Conservation (phyloP, 30 jellyfish, hydroid and myxozoan genomes). For the Nemopilema nomurai region DNA sequence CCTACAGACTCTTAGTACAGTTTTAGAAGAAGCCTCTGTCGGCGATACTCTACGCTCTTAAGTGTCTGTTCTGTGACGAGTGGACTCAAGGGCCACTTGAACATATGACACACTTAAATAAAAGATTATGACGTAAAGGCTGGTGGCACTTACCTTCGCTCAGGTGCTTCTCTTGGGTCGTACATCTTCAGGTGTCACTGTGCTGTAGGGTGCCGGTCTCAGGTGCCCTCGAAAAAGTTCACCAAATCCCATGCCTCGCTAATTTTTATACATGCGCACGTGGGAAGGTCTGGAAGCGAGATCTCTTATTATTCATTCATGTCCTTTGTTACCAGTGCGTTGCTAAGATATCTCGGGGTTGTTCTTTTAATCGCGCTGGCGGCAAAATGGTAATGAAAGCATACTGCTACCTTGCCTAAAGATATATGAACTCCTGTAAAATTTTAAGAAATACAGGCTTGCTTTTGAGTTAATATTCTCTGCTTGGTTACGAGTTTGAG, state of each 20-base stretch:
- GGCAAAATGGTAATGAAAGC: not conserved
- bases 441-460: not conserved
- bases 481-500: not conserved
- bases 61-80: too few species aligned
- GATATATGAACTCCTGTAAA: not conserved
- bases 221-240: conserved; percentile 9
- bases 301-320: not conserved
- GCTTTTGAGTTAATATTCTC: not conserved
- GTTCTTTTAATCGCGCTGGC: not conserved
- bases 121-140: not conserved
- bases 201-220: not conserved
- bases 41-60: too few species aligned
- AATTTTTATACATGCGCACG: conserved; percentile 34
- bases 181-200: conserved; percentile 46
- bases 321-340: not conserved
- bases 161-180: conserved; percentile 32
- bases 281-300: conserved; percentile 37
- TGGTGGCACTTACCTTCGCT: conserved; percentile 1
- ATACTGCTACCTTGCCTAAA: not conserved
- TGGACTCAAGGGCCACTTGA: too few species aligned
- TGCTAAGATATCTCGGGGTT: not conserved
- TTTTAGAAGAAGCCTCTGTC: too few species aligned
- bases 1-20: too few species aligned
- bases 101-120: not conserved
- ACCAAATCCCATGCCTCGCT: not conserved